Conservation (phyloP, 2,797 vertebrate species). For the Scarus forsteni region DNA sequence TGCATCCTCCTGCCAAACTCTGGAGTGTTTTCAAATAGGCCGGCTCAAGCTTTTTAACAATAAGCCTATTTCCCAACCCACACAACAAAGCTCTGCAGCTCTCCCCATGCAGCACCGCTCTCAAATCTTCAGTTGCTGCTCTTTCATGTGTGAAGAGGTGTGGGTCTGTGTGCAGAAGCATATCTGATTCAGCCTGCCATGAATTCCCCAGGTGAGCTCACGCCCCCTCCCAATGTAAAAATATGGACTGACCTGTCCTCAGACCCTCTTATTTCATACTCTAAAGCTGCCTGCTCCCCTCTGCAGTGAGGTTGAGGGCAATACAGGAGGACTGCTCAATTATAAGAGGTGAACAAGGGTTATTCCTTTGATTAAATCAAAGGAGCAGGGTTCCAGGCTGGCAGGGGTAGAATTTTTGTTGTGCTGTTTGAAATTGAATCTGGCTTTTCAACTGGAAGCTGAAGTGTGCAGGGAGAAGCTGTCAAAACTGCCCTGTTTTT, state of each 20-base stretch:
- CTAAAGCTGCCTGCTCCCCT: slow-evolving; percentile 73
- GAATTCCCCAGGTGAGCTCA: slow-evolving; percentile 69
- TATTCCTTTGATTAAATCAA: slow-evolving; percentile 79
- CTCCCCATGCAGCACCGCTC: slow-evolving; percentile 1
- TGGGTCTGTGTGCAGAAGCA: slow-evolving; percentile 56
- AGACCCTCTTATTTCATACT: slow-evolving; percentile 69
- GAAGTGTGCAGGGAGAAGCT: slow-evolving; percentile 32
- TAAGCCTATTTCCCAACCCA: slow-evolving; percentile 52
- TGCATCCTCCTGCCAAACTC: neutral
- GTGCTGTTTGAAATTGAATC: slow-evolving; percentile 59
- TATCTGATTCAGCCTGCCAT: slow-evolving; percentile 66
- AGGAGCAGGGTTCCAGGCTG: slow-evolving; percentile 64
- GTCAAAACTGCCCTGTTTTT: slow-evolving; percentile 48
- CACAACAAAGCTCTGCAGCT: slow-evolving; percentile 41
- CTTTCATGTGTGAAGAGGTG: slow-evolving; percentile 69
- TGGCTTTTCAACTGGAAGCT: slow-evolving; percentile 38
- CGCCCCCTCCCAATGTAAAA: slow-evolving; percentile 56
- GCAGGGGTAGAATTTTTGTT: slow-evolving; percentile 47
- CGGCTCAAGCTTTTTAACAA: slow-evolving; percentile 32
- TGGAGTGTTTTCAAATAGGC: slow-evolving; percentile 10
- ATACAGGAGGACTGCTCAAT: slow-evolving; percentile 80
- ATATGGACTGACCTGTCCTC: slow-evolving; percentile 71
- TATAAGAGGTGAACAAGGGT: slow-evolving; percentile 81
- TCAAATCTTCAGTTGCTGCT: slow-evolving; percentile 49
- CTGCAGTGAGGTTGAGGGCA: slow-evolving; percentile 81